These are phyloP conservation scores for Liodrosophila aerea DNA, from an alignment of 2,888 invertebrate genomes.

Conservation along the genomic window DNA sequence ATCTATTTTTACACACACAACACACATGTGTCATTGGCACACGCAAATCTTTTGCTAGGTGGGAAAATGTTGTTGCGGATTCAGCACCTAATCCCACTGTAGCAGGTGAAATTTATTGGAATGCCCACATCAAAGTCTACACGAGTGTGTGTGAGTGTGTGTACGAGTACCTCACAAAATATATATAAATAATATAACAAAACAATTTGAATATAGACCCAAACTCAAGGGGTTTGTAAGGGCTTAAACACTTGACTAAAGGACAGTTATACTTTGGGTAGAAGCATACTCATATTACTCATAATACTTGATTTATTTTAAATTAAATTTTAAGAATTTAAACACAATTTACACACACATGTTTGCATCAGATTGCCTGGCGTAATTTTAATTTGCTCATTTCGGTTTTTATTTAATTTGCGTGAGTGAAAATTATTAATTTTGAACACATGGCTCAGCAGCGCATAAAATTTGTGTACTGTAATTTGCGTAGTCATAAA, in stretches of 20 bases:
- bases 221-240: no score
- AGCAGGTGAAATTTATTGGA: conserved; percentile 22
- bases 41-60: conserved; percentile 24
- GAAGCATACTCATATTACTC: no score
- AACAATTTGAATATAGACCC: no score
- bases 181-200: no score
- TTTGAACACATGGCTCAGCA: conserved; percentile 63
- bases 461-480: conserved; percentile 52
- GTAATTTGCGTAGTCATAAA: conserved; percentile 64
- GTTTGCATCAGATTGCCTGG: not conserved
- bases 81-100: conserved; percentile 25
- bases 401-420: conserved; percentile 55
- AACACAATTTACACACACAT: no score
- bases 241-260: no score
- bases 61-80: conserved; percentile 9
- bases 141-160: not conserved
- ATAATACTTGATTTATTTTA: no score
- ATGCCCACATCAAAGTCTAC: conserved; percentile 14
- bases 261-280: no score
- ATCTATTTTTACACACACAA: conserved; percentile 16
- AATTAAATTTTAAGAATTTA: no score
- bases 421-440: conserved; percentile 61
- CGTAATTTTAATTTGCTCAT: conserved; percentile 10
- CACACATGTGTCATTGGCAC: conserved; percentile 12
- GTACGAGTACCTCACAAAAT: no score